Conservation (phyloP, 23 tunicate genomes). For the Clavelina lepadiformis region DNA sequence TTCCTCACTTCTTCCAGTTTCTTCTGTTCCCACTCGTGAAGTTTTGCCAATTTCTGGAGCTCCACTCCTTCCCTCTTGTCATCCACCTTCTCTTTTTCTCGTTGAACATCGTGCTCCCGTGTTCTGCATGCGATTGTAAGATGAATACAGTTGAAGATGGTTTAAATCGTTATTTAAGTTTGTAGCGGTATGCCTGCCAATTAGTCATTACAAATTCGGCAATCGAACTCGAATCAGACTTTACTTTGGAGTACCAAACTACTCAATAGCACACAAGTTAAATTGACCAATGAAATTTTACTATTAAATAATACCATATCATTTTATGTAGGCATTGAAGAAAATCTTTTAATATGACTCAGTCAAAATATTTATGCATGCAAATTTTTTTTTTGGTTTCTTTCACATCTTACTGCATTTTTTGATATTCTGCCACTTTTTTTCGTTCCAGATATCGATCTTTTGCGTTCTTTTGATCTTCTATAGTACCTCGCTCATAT, state of each 20-base stretch:
- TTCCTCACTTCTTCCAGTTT: slow-evolving; percentile 66
- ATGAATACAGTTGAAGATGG: neutral
- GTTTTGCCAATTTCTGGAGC: slow-evolving; percentile 61
- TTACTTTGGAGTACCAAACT: too few species aligned
- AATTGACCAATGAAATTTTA: too few species aligned
- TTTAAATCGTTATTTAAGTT: neutral
- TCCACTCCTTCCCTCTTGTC: slow-evolving; percentile 80
- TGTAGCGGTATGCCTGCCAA: too few species aligned
- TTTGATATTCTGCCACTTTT: slow-evolving; percentile 56
- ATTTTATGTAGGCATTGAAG: too few species aligned
- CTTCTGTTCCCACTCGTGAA: slow-evolving; percentile 88
- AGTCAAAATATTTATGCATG: too few species aligned
- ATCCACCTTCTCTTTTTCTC: slow-evolving; percentile 25
- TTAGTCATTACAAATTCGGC: too few species aligned
- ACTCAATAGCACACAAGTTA: too few species aligned
- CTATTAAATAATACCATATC: too few species aligned
- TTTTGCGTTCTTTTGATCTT: slow-evolving; percentile 62
- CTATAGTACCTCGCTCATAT: slow-evolving; percentile 46
- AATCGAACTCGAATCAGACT: too few species aligned
- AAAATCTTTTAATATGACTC: too few species aligned
- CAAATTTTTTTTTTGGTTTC: too few species aligned
- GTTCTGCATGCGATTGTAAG: neutral
- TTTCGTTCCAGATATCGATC: slow-evolving; percentile 50
- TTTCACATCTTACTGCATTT: slow-evolving; percentile 71
- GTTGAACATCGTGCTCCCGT: slow-evolving; percentile 19